Evolutionary conservation across 2,888 invertebrate genomes (phyloP), one percentile per base, ranked within the genome.

Genomic region (Harpalus rubripes): DNA sequence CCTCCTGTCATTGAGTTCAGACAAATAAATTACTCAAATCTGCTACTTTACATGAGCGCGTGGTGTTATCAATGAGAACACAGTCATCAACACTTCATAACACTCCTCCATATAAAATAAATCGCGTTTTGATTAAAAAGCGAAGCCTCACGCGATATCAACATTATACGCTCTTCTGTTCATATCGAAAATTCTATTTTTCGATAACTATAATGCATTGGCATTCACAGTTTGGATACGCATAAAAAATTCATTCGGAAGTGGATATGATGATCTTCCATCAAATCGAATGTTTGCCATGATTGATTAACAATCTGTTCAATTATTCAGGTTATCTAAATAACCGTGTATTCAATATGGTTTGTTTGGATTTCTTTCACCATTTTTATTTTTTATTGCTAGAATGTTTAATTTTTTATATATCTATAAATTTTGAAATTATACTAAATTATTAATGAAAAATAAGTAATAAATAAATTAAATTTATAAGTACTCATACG

Each of bases 81-180:
- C n/a, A 68, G 68, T 68, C 15, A 68, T 68, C 68, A 68, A 68
- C 68, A 39, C 39, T 68, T 63, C 26, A 63, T 63, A 68, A 68
- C 68, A 68, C 6, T 68, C 7, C 39, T 68, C 7, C 39, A 68
- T n/a, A 68, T 32, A 68, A 68, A 32, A 68, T 68, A 68, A 68
- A 68, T 68, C 68, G 68, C 39, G 39, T 68, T 68, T 68, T 68
- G 68, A 68, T 68, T 68, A 68, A 39, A 68, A 68, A 1, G n/a
- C 3, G 4, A 63, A 7, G 32, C 39, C 39, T 12, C 68, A 68
- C 68, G 68, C 68, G 39, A 68, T 68, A 68, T 15, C 7, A 15
- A 32, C 68, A 68, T 68, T 68, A 68, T 68, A 39, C 7, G 32
- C n/a, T 15, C 7, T 32, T 7, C 68, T 68, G 39, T 68, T 68